A percentile compares a stretch with the other conserved stretches of the same genome.
Evolutionary conservation across 1,140 invertebrate species (phyloP).

Genomic region (Plodia interpunctella): DNA sequence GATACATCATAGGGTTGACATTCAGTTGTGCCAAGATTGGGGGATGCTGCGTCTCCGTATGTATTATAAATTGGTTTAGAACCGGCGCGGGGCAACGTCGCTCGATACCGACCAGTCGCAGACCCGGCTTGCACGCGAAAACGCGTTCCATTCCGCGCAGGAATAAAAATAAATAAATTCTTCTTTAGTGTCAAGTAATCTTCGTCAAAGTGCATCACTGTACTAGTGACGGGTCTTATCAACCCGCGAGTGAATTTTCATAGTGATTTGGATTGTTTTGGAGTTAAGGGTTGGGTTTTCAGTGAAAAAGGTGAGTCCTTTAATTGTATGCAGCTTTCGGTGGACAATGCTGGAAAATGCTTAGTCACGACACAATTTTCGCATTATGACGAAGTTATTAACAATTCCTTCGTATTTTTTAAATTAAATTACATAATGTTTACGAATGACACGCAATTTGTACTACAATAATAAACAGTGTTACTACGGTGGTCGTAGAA

Average conservation of each 20-base stretch:
- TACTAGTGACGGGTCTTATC: background rate
- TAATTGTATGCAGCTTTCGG: background rate
- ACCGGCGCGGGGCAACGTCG: constrained; percentile 61
- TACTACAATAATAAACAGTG: background rate
- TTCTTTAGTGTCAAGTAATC: constrained; percentile 11
- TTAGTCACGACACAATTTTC: background rate
- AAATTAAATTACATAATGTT: too few species aligned
- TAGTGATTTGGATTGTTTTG: constrained; percentile 29
- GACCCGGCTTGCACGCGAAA: constrained; percentile 37
- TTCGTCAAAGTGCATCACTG: background rate
- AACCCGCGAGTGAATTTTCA: constrained; percentile 7
- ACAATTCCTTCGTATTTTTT: too few species aligned
- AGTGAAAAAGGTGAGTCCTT: constrained; percentile 28
- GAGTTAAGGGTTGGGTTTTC: constrained; percentile 21
- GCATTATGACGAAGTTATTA: too few species aligned
- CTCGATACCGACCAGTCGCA: constrained; percentile 70
- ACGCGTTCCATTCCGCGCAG: constrained; percentile 28
- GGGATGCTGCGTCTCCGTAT: constrained; percentile 75
- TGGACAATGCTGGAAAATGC: background rate
- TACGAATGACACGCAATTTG: background rate
- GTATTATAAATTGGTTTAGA: constrained; percentile 77
- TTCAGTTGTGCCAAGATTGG: constrained; percentile 26
- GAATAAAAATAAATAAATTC: constrained; percentile 38
- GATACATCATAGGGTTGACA: constrained; percentile 26
- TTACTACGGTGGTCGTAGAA: background rate